Evolutionary conservation across 2,113 vertebrate genomes (phyloP), one percentile per base, ranked within the genome.

Genomic region (Amphilophus citrinellus): DNA sequence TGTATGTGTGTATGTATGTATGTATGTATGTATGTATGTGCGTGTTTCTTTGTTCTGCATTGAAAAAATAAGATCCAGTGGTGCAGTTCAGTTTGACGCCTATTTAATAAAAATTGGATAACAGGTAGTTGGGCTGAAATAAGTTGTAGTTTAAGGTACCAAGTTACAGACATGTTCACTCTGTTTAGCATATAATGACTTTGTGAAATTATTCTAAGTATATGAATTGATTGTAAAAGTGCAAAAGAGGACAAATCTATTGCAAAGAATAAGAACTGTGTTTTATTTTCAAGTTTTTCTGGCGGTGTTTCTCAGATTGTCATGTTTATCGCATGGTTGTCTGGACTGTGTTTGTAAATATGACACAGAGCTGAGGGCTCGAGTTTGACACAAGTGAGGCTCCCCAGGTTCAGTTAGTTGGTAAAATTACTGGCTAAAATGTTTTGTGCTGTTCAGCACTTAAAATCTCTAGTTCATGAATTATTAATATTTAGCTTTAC

Each of bases 1-100:
- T 63, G 78, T 76, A 15, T 68, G 4, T 37, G n/a, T 50, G 11
- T 78, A 90, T 63, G 24, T 24, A 2, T 24, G 24, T 24, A 2
- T 24, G 24, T 24, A 24, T 24, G 90, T 91, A 89, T 63, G 84
- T 91, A 90, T 63, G 78, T 76, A 15, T 68, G 4, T 37, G 27
- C 50, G 11, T 78, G 1, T 66, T 65, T 44, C 37, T 61, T 20
- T 59, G 27, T 47, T 68, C 22, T 35, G 1, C 60, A 62, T 35
- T 20, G 13, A 56, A 65, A 39, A 30, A 60, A 22, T 7, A 57
- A 76, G 2, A 8, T 17, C 3, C 32, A 15, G 20, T 32, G 14
- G 11, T 71, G 7, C 65, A 39, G 27, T 65, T 66, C 5, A 15
- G 20, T 58, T 62, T 17, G 6, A 18, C 2, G 3, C 44, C 14